Evolutionary conservation across 2,888 invertebrate species (phyloP).

Genomic region (Dyspetes luteomarginatus): DNA sequence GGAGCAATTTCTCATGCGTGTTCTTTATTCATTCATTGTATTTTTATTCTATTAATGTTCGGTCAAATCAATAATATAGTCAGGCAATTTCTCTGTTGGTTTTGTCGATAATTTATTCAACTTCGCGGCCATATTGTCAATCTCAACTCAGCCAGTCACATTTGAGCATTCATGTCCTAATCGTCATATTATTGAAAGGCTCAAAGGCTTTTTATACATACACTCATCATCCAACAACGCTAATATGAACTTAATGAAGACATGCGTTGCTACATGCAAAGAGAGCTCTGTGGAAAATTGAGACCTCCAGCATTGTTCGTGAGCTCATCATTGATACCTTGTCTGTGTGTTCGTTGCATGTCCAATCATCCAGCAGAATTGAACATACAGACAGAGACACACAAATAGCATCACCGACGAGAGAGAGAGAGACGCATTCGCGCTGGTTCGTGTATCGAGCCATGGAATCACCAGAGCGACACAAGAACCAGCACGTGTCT

Average conservation of each 20-base stretch:
- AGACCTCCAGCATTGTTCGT: constrained; percentile 33
- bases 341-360: constrained; percentile 14
- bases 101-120: too few species aligned
- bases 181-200: background rate
- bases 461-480: constrained; percentile 38
- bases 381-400: constrained; percentile 26
- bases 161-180: background rate
- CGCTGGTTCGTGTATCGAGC: constrained; percentile 39
- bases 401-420: constrained; percentile 3
- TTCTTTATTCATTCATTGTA: background rate
- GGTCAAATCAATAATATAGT: too few species aligned
- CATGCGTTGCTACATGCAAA: constrained; percentile 1
- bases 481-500: constrained; percentile 44
- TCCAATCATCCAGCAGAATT: constrained; percentile 24
- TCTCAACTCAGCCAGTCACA: background rate
- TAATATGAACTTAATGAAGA: constrained; percentile 20
- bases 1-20: background rate
- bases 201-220: background rate
- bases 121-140: background rate
- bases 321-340: constrained; percentile 10
- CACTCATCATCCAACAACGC: background rate
- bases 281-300: constrained; percentile 3
- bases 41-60: too few species aligned
- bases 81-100: too few species aligned
- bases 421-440: constrained; percentile 50